Evolutionary conservation across 1,140 invertebrate genomes (phyloP).

Genomic region (Drosophila nikananu): DNA sequence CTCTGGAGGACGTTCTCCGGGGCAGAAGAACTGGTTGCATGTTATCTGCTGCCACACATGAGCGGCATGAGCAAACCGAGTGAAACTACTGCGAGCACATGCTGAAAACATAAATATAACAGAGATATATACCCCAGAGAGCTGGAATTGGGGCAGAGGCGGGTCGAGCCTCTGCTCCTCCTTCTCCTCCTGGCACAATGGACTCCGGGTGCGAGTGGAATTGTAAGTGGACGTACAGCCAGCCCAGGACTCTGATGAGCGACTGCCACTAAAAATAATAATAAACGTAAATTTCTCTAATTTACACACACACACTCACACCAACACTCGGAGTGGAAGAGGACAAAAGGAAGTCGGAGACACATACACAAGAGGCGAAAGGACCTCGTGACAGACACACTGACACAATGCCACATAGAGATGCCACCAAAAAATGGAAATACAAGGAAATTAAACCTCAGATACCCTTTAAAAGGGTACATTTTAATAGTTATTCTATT

Average conservation of each 20-base stretch:
- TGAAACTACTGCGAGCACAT: slow-evolving; percentile 46
- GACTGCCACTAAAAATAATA: slow-evolving; percentile 80
- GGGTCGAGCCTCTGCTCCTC: slow-evolving; percentile 19
- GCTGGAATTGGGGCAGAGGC: slow-evolving; percentile 5
- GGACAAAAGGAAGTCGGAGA: slow-evolving; percentile 36
- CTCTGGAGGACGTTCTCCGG: slow-evolving; percentile 13
- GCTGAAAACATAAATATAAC: slow-evolving; percentile 70
- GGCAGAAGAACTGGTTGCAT: slow-evolving; percentile 41
- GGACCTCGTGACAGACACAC: slow-evolving; percentile 18
- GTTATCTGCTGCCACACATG: slow-evolving; percentile 64
- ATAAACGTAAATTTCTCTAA: slow-evolving; percentile 83
- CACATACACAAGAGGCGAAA: slow-evolving; percentile 10
- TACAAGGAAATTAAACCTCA: background rate
- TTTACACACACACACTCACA: slow-evolving; percentile 62
- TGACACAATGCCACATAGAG: slow-evolving; percentile 19
- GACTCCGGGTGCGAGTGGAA: slow-evolving; percentile 50
- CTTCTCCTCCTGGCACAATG: slow-evolving; percentile 48
- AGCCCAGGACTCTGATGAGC: slow-evolving; percentile 62
- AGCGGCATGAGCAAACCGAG: slow-evolving; percentile 53
- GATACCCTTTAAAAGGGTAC: slow-evolving; percentile 23
- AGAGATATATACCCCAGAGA: slow-evolving; percentile 51
- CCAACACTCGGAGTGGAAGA: background rate
- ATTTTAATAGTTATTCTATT: background rate
- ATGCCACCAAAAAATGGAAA: background rate
- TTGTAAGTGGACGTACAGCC: slow-evolving; percentile 20